Evolutionary conservation across 1,140 invertebrate species (phyloP).

Genomic region (Brachionus rubens): DNA sequence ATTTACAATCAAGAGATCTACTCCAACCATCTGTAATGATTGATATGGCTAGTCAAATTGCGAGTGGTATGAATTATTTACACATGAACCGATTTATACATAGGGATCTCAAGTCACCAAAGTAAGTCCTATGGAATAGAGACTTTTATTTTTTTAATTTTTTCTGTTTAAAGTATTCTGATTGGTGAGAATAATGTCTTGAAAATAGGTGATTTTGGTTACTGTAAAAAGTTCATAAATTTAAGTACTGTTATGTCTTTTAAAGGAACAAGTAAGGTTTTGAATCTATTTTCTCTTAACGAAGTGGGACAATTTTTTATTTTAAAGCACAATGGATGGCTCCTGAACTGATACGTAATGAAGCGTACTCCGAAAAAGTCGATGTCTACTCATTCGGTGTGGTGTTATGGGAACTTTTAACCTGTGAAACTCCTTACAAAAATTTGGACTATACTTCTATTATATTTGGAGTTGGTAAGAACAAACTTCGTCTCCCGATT

Average conservation of each 20-base stretch:
- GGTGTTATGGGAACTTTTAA: constrained; percentile 37
- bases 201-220: constrained; percentile 97
- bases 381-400: constrained; percentile 71
- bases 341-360: constrained; percentile 92
- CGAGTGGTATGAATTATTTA: constrained; percentile 82
- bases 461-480: constrained; percentile 74
- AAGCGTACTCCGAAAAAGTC: constrained; percentile 91
- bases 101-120: constrained; percentile 90
- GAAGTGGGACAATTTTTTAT: too few species aligned
- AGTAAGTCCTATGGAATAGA: constrained; percentile 56
- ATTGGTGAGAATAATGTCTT: constrained; percentile 82
- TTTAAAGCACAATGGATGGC: constrained; percentile 98
- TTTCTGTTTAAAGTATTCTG: constrained; percentile 70
- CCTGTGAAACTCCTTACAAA: constrained; percentile 30
- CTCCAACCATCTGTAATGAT: constrained; percentile 3
- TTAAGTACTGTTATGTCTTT: constrained; percentile 95
- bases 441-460: not conserved
- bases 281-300: too few species aligned
- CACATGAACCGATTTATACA: constrained; percentile 91
- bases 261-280: constrained; percentile 66
- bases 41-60: constrained; percentile 67
- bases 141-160: not conserved
- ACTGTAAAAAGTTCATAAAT: constrained; percentile 82
- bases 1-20: not conserved
- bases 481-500: constrained; percentile 81